phyloP scores from a whole-genome alignment of 2,113 vertebrate genomes.

The Atherinomorus stipes region DNA sequence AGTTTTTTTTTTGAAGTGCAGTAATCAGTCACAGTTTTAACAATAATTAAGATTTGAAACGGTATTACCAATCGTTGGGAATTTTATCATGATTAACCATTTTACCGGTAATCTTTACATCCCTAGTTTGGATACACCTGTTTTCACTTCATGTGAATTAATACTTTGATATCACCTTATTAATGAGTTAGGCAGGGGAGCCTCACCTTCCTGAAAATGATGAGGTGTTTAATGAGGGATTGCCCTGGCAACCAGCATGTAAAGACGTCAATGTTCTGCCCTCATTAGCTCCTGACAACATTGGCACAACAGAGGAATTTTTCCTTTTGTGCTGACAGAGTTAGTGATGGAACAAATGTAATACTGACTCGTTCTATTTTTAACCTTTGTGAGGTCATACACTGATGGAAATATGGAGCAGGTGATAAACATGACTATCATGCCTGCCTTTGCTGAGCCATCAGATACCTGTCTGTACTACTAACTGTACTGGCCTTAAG shows the following conservation, averaged over 20 bases:
- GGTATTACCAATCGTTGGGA: no score
- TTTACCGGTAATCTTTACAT: no score
- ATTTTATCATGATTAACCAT: no score
- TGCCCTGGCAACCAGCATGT: conserved; percentile 44
- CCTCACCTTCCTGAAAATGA: conserved; percentile 48
- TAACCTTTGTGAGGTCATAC: conserved; percentile 67
- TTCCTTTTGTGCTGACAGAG: conserved; percentile 65
- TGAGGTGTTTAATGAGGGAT: conserved; percentile 70
- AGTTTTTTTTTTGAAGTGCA: no score
- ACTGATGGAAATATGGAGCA: conserved; percentile 34
- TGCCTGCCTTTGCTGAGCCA: conserved; percentile 26
- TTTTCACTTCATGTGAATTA: not conserved
- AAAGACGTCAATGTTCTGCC: conserved; percentile 73
- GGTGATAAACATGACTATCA: conserved; percentile 47
- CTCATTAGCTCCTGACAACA: conserved; percentile 74
- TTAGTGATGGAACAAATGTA: conserved; percentile 65
- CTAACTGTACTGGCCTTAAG: not conserved
- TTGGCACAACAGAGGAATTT: conserved; percentile 68
- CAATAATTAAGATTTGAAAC: no score
- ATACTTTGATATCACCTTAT: conserved; percentile 5
- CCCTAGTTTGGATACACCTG: conserved; percentile 14
- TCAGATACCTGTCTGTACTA: conserved; percentile 15
- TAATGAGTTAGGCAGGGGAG: conserved; percentile 38
- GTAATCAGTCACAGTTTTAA: no score
- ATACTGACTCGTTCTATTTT: conserved; percentile 63